Base-by-base conservation (phyloP, 2,113 vertebrate species). In the Tetraodon nigroviridis region DNA sequence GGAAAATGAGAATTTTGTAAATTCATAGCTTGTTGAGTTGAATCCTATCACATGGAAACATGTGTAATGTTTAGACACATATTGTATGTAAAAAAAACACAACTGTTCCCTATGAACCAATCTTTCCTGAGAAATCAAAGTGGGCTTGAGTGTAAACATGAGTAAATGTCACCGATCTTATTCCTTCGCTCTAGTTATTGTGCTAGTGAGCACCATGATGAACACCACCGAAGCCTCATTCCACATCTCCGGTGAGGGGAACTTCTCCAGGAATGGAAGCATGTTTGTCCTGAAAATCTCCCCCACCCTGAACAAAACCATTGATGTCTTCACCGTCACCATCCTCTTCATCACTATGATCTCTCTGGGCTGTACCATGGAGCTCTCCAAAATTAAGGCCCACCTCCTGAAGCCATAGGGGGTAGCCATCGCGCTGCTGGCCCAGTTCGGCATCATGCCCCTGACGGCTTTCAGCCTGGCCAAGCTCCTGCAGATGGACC, bases 371-470 rank as follows among this genome's bases (percentile, higher is more conserved):
- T 93, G 92, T 59, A 92, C 86, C 0, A 91, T 94, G 93, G 92
- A 95, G 63, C 64, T 91, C 59, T 84, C 80, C 55, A 93, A 93
- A 84, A 94, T 94, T 56, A 90, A 83, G 68, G 7, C 32, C 13
- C 89, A 94, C 75, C 58, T 96, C 42, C 18, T 88, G 27, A 92
- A 81, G 48, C 93, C 92, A 0, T 93, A 91, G 83, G 92, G 90
- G 0, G 56, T 92, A 14, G 74, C 50, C 58, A 84, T 92, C 19
- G 92, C 92, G 0, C 13, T 93, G 55, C 11, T 89, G 55, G 81
- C 93, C 3, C 95, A 95, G 80, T 94, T 92, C 0, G 89, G 92
- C 32, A 74, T 95, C 75, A 95, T 95, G 92, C 94, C 94, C 16
- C 67, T 95, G 32, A 81, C 89, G 0, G 92, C 93, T 7, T 93